Conservation (phyloP, 2,888 invertebrate genomes). For the Hecatera dysodea region DNA sequence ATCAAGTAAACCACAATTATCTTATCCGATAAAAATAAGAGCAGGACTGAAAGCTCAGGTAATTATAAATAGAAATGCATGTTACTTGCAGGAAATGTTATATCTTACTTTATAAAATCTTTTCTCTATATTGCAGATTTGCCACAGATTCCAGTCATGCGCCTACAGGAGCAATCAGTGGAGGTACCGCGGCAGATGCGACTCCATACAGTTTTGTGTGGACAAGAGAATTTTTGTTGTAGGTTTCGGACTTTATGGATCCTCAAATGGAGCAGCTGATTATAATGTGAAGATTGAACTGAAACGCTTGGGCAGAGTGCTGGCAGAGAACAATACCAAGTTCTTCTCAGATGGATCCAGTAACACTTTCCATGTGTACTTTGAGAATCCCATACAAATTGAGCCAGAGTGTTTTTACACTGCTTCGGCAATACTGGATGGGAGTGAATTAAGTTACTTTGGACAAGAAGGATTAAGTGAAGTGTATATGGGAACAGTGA, state of each 20-base stretch:
- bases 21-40: slow-evolving; percentile 95
- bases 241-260: slow-evolving; percentile 98
- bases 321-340: slow-evolving; percentile 97
- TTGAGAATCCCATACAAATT: slow-evolving; percentile 96
- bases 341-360: slow-evolving; percentile 99
- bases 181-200: slow-evolving; percentile 98
- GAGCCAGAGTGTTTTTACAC: slow-evolving; percentile 98
- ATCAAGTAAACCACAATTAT: slow-evolving; percentile 95
- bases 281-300: slow-evolving; percentile 98
- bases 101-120: background rate
- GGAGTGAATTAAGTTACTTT: slow-evolving; percentile 98
- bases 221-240: slow-evolving; percentile 98
- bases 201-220: slow-evolving; percentile 99
- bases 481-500: slow-evolving; percentile 97
- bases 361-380: slow-evolving; percentile 97
- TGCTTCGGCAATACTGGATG: slow-evolving; percentile 98
- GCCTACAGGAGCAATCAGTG: slow-evolving; percentile 99
- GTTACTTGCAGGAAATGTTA: background rate
- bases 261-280: slow-evolving; percentile 98
- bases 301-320: slow-evolving; percentile 96
- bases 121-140: slow-evolving; percentile 92
- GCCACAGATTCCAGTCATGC: slow-evolving; percentile 98
- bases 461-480: slow-evolving; percentile 99
- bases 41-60: slow-evolving; percentile 97
- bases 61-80: slow-evolving; percentile 37